A percentile compares a stretch with the other conserved stretches of the same genome.
These are phyloP conservation scores for Acrocephalus kingi DNA, from an alignment of 2,113 vertebrate species.

Conservation along the genomic window DNA sequence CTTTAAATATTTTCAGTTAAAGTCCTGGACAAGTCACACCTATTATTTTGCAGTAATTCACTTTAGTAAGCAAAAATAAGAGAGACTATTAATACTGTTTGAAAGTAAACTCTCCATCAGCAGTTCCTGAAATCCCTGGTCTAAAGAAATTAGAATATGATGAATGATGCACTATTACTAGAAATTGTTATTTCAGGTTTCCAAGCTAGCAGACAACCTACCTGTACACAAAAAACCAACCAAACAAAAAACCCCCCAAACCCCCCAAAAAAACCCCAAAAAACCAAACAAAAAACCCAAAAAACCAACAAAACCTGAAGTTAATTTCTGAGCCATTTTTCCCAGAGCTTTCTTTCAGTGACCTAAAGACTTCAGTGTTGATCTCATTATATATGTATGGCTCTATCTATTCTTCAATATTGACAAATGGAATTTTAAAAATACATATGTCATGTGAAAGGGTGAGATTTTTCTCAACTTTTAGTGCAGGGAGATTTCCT, in stretches of 20 bases:
- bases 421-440: neutral
- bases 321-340: conserved; percentile 2
- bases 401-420: neutral
- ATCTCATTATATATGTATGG: neutral
- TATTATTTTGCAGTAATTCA: conserved; percentile 63
- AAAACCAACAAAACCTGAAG: fast-evolving
- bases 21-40: neutral
- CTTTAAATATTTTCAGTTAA: neutral
- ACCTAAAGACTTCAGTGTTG: conserved; percentile 9
- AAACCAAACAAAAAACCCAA: neutral
- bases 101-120: conserved; percentile 62
- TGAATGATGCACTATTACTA: conserved; percentile 29
- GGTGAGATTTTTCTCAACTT: neutral
- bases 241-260: neutral
- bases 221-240: neutral
- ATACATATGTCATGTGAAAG: neutral
- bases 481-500: neutral
- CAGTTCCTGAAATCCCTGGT: conserved; percentile 27
- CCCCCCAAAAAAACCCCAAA: too few relatives aligned
- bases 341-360: neutral
- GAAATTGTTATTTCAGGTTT: conserved; percentile 47
- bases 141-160: conserved; percentile 54
- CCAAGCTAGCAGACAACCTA: neutral
- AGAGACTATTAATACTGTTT: conserved; percentile 41
- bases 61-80: conserved; percentile 61